These are phyloP conservation scores for Tragopan temminckii DNA, from an alignment of 2,797 vertebrate genomes.

Conservation along the genomic window DNA sequence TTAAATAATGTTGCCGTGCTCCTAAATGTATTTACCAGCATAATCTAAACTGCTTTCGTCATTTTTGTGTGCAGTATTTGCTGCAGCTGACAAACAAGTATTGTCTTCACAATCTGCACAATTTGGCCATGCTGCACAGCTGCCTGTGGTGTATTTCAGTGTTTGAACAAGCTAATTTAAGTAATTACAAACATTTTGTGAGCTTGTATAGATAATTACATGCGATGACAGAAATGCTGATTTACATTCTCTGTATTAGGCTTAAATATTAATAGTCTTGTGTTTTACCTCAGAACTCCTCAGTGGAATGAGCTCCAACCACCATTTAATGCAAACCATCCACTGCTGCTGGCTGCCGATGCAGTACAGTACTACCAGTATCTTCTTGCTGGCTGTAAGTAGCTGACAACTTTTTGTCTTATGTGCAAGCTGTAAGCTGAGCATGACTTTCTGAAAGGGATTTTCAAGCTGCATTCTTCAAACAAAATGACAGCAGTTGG, in stretches of 20 bases:
- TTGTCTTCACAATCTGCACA: conserved; percentile 5
- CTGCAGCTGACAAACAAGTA: conserved; percentile 32
- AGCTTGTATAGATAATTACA: conserved; percentile 79
- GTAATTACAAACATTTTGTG: conserved; percentile 78
- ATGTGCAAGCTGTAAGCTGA: neutral
- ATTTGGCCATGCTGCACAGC: conserved; percentile 46
- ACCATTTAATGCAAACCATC: conserved; percentile 95
- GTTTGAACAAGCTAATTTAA: conserved; percentile 78
- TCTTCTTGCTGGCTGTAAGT: conserved; percentile 93
- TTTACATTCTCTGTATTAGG: conserved; percentile 76
- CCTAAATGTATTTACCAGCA: conserved; percentile 15
- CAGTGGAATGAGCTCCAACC: conserved; percentile 98
- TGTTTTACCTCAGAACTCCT: conserved; percentile 89
- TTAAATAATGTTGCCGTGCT: conserved; percentile 35
- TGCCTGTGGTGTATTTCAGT: conserved; percentile 65
- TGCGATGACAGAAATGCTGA: conserved; percentile 78
- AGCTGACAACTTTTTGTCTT: conserved; percentile 43
- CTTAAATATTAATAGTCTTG: conserved; percentile 82
- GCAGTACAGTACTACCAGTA: conserved; percentile 95
- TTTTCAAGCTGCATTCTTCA: neutral
- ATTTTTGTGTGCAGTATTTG: neutral
- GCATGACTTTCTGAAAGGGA: neutral
- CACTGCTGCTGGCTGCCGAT: conserved; percentile 93
- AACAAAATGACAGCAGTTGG: neutral
- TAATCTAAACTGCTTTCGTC: conserved; percentile 40